These are phyloP conservation scores for Hydropsyche tenuis DNA, from an alignment of 1,140 invertebrate genomes.

Conservation along the genomic window DNA sequence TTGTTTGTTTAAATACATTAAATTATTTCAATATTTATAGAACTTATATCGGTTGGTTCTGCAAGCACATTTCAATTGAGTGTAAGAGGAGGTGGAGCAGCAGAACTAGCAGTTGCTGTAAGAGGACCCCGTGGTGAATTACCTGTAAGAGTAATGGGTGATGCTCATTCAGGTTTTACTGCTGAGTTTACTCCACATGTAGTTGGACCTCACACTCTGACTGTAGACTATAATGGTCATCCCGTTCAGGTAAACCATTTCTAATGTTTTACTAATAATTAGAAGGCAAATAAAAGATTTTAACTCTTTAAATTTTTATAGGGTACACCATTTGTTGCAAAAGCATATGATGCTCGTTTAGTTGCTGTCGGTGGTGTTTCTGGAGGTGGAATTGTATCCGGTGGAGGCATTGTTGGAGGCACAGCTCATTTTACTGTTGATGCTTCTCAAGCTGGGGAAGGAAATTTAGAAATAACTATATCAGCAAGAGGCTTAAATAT, in stretches of 20 bases:
- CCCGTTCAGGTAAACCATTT: slow-evolving; percentile 67
- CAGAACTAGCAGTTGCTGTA: slow-evolving; percentile 87
- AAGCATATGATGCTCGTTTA: slow-evolving; percentile 91
- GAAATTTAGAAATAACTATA: slow-evolving; percentile 97
- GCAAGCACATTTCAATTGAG: slow-evolving; percentile 88
- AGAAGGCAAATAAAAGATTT: slow-evolving; percentile 11
- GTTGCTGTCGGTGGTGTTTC: slow-evolving; percentile 83
- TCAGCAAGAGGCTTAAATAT: slow-evolving; percentile 92
- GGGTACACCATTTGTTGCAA: slow-evolving; percentile 91
- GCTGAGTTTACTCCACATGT: slow-evolving; percentile 90
- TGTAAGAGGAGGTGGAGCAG: slow-evolving; percentile 83
- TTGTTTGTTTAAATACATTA: no score
- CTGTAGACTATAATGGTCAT: slow-evolving; percentile 89
- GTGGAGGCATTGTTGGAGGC: slow-evolving; percentile 75
- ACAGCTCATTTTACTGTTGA: slow-evolving; percentile 94
- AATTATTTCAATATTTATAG: slow-evolving; percentile 57
- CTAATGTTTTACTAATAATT: neutral
- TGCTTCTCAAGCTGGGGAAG: slow-evolving; percentile 95
- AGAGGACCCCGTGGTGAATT: slow-evolving; percentile 79
- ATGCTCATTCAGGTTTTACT: slow-evolving; percentile 83
- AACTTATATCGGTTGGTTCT: slow-evolving; percentile 88
- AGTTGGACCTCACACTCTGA: slow-evolving; percentile 89
- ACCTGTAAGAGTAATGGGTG: slow-evolving; percentile 88
- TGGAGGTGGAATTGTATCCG: slow-evolving; percentile 66
- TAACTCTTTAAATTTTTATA: slow-evolving; percentile 56